Evolutionary conservation across 2,113 vertebrate genomes (phyloP), one percentile per base, ranked within the genome.

Genomic region (Dascyllus trimaculatus): DNA sequence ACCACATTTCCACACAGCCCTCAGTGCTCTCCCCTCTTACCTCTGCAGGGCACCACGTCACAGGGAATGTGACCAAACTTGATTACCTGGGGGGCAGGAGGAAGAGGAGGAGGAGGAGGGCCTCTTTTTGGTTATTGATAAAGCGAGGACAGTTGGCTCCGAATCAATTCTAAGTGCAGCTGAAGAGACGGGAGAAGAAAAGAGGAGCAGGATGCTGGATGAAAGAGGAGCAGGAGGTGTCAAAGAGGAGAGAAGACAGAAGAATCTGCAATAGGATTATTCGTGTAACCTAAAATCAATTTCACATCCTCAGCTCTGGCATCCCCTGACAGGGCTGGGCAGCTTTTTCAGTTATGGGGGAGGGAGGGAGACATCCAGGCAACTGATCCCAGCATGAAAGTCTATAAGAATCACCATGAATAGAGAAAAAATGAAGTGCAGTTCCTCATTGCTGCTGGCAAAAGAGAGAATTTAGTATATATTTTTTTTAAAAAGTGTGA

Each of bases 281-380:
- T 85, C 72, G 38, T 53, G 75, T 84, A 78, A 87, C 80, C 71
- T 84, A 71, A 90, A 93, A 93, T 92, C 88, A 84, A 91, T 90
- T 93, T 92, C 87, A 86, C 82, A 82, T 85, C 81, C 77, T 89
- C 80, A 72, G 70, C 66, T 84, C 84, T 76, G 77, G 73, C 40
- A 32, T 77, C 62, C 78, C 35, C 75, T 59, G 64, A 69, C 70
- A 52, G 73, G 73, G 45, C 43, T 0, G 26, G 46, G 80, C 75
- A 56, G 79, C 70, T 40, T 45, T 66, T 29, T 61, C 38, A 17
- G 21, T 54, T 43, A 15, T n/a, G 48, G 14, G 22, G 9, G 19
- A 21, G 48, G 48, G 18, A n/a, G 18, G 17, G 18, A 51, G 48
- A n/a, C 43, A 71, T 43, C 48, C 46, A 57, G 19, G 54, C 24